phyloP scores from a whole-genome alignment of 2,797 vertebrate species.

The Pogonophryne albipinna region DNA sequence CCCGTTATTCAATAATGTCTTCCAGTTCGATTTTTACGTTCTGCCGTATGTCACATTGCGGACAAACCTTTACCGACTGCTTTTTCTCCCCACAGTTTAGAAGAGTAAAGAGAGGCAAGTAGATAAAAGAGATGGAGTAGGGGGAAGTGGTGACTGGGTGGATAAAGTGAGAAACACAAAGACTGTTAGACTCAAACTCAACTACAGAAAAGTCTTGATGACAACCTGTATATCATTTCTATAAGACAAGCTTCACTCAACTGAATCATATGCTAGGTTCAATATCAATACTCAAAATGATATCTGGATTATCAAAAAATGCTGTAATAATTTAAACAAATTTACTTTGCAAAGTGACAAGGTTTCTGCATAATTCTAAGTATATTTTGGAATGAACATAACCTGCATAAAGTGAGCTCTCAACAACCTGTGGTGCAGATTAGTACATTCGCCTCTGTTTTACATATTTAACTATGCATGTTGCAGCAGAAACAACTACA shows the following conservation, averaged over 20 bases:
- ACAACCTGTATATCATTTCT: conserved; percentile 3
- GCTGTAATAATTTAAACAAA: not conserved
- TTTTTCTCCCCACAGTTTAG: not conserved
- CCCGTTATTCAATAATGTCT: conserved; percentile 17
- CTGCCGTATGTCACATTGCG: conserved; percentile 1
- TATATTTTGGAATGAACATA: not conserved
- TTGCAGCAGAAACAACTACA: not conserved
- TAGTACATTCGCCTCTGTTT: not conserved
- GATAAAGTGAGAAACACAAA: conserved; percentile 23
- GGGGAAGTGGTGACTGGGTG: conserved; percentile 38
- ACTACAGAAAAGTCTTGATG: not conserved
- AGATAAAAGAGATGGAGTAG: conserved; percentile 47
- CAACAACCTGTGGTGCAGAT: not conserved
- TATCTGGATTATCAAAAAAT: not conserved
- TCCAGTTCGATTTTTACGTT: not conserved
- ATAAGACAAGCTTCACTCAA: not conserved
- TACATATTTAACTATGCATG: not conserved
- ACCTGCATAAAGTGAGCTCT: not conserved
- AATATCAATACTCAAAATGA: conserved; percentile 20
- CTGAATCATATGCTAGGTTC: not conserved
- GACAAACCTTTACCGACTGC: not conserved
- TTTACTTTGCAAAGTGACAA: not conserved
- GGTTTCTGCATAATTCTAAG: not conserved
- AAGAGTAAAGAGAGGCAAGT: conserved; percentile 17
- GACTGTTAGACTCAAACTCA: not conserved